Conservation (phyloP, 2,888 invertebrate species). For the Drosophila austrosaltans region DNA sequence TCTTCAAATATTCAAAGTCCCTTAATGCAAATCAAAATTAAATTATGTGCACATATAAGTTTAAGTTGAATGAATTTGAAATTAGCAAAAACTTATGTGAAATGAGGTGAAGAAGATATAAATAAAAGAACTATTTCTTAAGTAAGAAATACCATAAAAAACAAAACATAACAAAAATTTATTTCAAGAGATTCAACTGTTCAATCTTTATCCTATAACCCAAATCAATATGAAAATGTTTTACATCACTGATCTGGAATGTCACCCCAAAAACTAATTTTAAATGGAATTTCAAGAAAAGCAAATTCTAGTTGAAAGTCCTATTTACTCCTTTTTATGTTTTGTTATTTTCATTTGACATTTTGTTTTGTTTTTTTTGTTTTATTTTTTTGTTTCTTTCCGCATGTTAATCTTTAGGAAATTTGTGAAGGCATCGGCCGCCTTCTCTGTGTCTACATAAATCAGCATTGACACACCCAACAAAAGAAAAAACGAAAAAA, state of each 20-base stretch:
- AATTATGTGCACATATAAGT: not conserved
- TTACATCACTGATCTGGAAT: not conserved
- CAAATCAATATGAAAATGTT: not conserved
- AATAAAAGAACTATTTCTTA: no score
- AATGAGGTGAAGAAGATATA: no score
- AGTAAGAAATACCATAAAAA: no score
- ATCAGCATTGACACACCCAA: slow-evolving; percentile 31
- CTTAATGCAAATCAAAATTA: not conserved
- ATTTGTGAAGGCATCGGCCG: slow-evolving; percentile 1
- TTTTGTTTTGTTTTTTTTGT: slow-evolving; percentile 7
- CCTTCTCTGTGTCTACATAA: slow-evolving; percentile 36
- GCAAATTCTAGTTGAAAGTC: slow-evolving; percentile 4
- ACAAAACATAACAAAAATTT: no score
- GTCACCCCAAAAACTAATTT: not conserved
- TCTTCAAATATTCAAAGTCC: not conserved
- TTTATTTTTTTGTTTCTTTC: not conserved
- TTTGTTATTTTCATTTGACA: slow-evolving; percentile 45
- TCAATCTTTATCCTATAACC: no score
- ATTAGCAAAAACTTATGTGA: no score
- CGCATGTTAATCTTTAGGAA: not conserved
- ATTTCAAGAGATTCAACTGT: no score
- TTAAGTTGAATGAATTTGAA: no score
- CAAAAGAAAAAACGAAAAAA: not conserved
- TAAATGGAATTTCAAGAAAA: no score
- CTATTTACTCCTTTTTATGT: slow-evolving; percentile 41